Conservation (phyloP, 2,797 vertebrate species). For the Gobionotothen gibberifrons region DNA sequence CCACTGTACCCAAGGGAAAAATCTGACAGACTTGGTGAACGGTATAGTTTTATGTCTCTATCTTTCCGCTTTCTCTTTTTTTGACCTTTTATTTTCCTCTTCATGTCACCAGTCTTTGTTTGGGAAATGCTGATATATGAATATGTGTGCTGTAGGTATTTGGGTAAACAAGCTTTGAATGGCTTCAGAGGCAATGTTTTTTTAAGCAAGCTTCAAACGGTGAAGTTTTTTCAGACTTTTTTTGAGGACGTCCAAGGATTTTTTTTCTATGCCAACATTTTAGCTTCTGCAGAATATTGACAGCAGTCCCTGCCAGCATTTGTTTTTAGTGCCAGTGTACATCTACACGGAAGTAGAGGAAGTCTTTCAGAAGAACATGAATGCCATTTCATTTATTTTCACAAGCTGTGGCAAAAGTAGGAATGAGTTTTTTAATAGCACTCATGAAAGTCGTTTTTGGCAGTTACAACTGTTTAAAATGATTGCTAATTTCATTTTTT, state of each 20-base stretch:
- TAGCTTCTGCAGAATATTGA: conserved; percentile 30
- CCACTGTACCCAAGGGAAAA: conserved; percentile 4
- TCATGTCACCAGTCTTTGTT: conserved; percentile 34
- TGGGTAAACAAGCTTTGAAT: conserved; percentile 58
- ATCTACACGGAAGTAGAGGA: conserved; percentile 30
- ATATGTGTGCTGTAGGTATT: conserved; percentile 44
- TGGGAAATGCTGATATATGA: conserved; percentile 26
- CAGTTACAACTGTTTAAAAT: conserved; percentile 24
- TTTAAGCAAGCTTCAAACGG: conserved; percentile 46
- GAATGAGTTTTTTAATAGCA: conserved; percentile 30
- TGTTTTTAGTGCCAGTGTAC: conserved; percentile 44
- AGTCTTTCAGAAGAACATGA: conserved; percentile 42
- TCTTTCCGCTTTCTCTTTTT: conserved; percentile 18
- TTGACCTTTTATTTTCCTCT: conserved; percentile 49
- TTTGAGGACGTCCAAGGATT: conserved; percentile 27
- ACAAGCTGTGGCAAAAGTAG: conserved; percentile 19
- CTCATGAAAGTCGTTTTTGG: conserved; percentile 25
- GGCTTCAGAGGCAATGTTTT: conserved; percentile 32
- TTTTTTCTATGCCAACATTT: conserved; percentile 15
- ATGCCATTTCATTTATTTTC: conserved; percentile 41
- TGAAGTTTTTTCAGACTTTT: conserved; percentile 40
- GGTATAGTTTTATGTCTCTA: conserved; percentile 8
- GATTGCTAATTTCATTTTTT: conserved; percentile 19
- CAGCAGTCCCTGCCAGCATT: conserved; percentile 47
- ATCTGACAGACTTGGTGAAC: conserved; percentile 11